These are phyloP conservation scores for Lasioglossum pauxillum DNA, from an alignment of 2,888 invertebrate genomes.

Conservation along the genomic window DNA sequence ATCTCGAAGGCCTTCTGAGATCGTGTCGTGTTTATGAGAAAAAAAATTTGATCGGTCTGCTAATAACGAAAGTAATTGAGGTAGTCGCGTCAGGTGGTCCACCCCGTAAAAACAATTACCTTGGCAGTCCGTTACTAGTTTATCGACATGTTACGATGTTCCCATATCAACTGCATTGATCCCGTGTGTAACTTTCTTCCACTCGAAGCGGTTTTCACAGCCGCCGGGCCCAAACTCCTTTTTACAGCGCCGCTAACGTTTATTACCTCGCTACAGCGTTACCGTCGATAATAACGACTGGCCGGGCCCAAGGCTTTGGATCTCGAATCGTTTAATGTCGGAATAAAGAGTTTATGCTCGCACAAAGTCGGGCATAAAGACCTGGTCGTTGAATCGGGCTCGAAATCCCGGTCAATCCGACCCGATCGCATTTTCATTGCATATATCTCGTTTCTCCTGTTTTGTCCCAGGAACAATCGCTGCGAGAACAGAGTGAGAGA, in stretches of 20 bases:
- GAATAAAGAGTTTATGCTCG: slow-evolving; percentile 2
- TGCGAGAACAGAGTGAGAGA: neutral
- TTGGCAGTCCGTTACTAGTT: neutral
- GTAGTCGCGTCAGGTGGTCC: neutral
- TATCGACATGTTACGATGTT: neutral
- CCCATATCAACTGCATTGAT: neutral
- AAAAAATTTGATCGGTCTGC: neutral
- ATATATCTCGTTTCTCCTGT: slow-evolving; percentile 7
- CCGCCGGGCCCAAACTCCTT: neutral
- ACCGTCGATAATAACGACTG: neutral
- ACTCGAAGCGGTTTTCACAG: neutral
- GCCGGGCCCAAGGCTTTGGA: neutral
- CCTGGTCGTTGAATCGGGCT: neutral
- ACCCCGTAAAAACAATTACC: neutral
- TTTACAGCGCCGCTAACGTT: neutral
- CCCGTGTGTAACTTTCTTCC: neutral
- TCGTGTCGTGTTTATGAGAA: neutral
- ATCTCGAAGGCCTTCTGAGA: neutral
- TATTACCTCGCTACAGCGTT: neutral
- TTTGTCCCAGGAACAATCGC: slow-evolving; percentile 14
- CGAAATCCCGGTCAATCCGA: neutral
- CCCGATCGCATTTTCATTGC: slow-evolving; percentile 13
- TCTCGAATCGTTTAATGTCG: slow-evolving; percentile 3
- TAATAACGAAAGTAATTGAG: neutral
- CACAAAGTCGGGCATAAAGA: neutral